Evolutionary conservation across 2,888 invertebrate genomes (phyloP).

Genomic region (Amorpha juglandis): DNA sequence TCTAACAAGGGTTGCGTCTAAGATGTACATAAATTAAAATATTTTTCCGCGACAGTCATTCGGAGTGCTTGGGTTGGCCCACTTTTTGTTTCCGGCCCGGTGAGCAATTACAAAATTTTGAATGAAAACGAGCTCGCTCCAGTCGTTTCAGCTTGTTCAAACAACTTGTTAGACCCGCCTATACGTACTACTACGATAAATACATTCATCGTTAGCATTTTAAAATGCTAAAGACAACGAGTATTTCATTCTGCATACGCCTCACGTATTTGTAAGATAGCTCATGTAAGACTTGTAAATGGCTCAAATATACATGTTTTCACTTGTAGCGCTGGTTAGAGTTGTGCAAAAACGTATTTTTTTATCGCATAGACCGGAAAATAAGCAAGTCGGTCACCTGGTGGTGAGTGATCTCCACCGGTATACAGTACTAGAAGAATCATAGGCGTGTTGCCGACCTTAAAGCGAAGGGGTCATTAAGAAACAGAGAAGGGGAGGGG

Average conservation of each 20-base stretch:
- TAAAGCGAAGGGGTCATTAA: too few species aligned
- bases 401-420: too few species aligned
- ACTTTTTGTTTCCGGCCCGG: constrained; percentile 52
- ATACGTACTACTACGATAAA: constrained; percentile 30
- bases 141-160: constrained; percentile 49
- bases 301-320: too few species aligned
- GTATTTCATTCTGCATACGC: neutral
- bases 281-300: too few species aligned
- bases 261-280: too few species aligned
- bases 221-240: neutral
- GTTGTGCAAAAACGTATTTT: too few species aligned
- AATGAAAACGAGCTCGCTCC: constrained; percentile 44
- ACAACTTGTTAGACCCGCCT: constrained; percentile 52
- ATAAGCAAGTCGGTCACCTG: too few species aligned
- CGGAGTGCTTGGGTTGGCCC: constrained; percentile 44
- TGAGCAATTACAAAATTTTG: constrained; percentile 61
- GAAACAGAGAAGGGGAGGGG: too few species aligned
- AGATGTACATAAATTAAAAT: constrained; percentile 40
- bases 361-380: too few species aligned
- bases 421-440: too few species aligned
- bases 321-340: too few species aligned
- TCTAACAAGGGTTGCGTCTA: constrained; percentile 37
- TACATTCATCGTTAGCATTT: constrained; percentile 11
- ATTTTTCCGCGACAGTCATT: constrained; percentile 43
- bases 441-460: too few species aligned